These are phyloP conservation scores for Drosophila azteca DNA, from an alignment of 1,140 invertebrate genomes.

Conservation along the genomic window DNA sequence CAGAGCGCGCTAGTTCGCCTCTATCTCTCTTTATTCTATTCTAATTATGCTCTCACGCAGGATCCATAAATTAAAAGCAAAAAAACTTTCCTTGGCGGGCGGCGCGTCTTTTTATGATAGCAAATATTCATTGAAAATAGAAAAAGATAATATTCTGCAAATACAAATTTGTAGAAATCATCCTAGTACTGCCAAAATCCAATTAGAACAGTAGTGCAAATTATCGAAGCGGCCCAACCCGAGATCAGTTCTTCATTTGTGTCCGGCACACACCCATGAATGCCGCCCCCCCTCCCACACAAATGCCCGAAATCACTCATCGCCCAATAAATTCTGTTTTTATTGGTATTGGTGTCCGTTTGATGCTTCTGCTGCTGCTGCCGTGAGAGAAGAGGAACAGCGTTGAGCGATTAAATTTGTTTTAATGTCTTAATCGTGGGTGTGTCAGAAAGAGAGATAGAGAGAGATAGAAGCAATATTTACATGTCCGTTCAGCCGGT, in stretches of 20 bases:
- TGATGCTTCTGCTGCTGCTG: neutral
- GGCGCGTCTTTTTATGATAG: conserved; percentile 3
- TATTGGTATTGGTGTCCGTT: conserved; percentile 31
- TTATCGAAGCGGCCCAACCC: conserved; percentile 36
- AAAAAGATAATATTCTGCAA: conserved; percentile 20
- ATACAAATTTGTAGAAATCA: conserved; percentile 48
- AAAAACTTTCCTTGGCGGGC: conserved; percentile 43
- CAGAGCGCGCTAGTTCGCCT: conserved; percentile 1
- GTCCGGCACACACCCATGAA: conserved; percentile 9
- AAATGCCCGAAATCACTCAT: conserved; percentile 33
- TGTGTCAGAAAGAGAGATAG: conserved; percentile 11
- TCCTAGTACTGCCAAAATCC: conserved; percentile 49
- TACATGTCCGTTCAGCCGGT: conserved; percentile 22
- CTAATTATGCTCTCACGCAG: conserved; percentile 34
- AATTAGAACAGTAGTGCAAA: conserved; percentile 72
- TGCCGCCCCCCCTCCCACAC: conserved; percentile 7
- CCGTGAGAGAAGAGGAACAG: conserved; percentile 7
- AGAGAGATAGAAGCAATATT: conserved; percentile 23
- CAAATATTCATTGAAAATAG: conserved; percentile 18
- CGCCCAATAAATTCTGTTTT: conserved; percentile 61
- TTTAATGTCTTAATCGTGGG: conserved; percentile 63
- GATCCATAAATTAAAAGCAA: conserved; percentile 40
- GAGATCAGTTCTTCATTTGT: conserved; percentile 59
- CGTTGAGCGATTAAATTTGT: conserved; percentile 43
- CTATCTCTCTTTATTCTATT: neutral